Evolutionary conservation across 2,888 invertebrate species (phyloP).

Genomic region (Euphydryas editha): DNA sequence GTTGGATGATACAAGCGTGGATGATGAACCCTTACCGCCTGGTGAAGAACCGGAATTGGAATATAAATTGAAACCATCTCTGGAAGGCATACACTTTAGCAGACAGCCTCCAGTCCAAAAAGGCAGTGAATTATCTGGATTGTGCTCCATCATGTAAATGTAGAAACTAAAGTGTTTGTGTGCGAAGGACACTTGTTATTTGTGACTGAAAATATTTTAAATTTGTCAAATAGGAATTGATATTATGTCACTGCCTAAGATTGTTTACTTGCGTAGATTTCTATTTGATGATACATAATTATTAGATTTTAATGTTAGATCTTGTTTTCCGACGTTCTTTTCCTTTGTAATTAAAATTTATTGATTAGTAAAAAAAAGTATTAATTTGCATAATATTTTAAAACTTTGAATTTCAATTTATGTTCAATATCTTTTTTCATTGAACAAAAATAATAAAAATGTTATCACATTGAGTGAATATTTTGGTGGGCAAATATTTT

Average conservation of each 20-base stretch:
- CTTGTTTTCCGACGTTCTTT: neutral
- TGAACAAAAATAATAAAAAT: neutral
- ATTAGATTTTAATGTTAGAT: neutral
- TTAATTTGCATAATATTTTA: neutral
- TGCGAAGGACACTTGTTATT: neutral
- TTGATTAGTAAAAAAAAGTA: neutral
- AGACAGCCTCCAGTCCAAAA: slow-evolving; percentile 88
- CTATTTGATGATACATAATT: neutral
- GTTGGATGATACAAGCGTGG: slow-evolving; percentile 64
- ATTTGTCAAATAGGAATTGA: slow-evolving; percentile 7
- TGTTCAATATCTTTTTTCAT: too few species aligned
- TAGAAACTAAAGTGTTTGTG: neutral
- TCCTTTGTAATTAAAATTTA: neutral
- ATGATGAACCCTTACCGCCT: slow-evolving; percentile 83
- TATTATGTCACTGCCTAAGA: slow-evolving; percentile 14
- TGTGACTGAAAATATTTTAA: neutral
- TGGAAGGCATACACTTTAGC: slow-evolving; percentile 86
- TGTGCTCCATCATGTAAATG: slow-evolving; percentile 92
- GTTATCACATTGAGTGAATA: neutral
- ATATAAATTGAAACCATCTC: slow-evolving; percentile 85
- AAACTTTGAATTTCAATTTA: neutral
- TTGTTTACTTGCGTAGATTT: neutral
- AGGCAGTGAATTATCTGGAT: slow-evolving; percentile 92
- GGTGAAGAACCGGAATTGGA: slow-evolving; percentile 82
- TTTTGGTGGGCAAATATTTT: neutral